Base-by-base conservation (phyloP, 2,113 vertebrate genomes). In the Pipra filicauda region DNA sequence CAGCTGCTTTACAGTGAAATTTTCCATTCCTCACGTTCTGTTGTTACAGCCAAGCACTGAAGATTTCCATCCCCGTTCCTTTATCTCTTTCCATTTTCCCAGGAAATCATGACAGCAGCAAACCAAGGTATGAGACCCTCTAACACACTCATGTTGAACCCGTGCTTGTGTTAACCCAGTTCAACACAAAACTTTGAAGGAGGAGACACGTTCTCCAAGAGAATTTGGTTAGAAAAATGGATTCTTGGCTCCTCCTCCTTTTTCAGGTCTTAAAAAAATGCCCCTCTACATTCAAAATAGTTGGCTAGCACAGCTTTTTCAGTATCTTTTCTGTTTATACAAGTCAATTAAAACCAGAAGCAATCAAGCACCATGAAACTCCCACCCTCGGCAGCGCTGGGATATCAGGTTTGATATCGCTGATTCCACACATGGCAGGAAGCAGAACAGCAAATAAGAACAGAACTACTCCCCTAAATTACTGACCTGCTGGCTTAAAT, bases 401-500 rank as follows among this genome's bases (percentile, higher is more conserved):
- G 0, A 10, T 49, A 83, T 46, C 44, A 1, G 28, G 27, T 58
- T 55, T 70, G 35, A 3, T 74, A 21, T 48, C 55, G 2, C 44
- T 0, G 14, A 80, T 54, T 64, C 27, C 66, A 81, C 51, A 21
- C 57, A 37, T 0, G 4, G 61, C 65, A 93, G 31, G 49, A 73
- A 79, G 61, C 65, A 71, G 14, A 84, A 71, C 28, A 59, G 64
- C 69, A 91, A 91, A 35, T 2, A 74, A 83, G 46, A 85, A 67
- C 43, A 44, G 54, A 94, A 85, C 22, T 28, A 54, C 52, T 54
- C 65, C 48, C 52, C 76, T 57, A 52, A 92, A 58, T 94, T 73
- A 97, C 91, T 96, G 92, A 94, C 93, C 93, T 96, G 88, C 93
- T 79, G 73, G 15, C 95, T 85, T 61, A 82, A 82, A 92, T 85